These are phyloP conservation scores for Athetis lepigone DNA, from an alignment of 2,888 invertebrate genomes.

Conservation along the genomic window DNA sequence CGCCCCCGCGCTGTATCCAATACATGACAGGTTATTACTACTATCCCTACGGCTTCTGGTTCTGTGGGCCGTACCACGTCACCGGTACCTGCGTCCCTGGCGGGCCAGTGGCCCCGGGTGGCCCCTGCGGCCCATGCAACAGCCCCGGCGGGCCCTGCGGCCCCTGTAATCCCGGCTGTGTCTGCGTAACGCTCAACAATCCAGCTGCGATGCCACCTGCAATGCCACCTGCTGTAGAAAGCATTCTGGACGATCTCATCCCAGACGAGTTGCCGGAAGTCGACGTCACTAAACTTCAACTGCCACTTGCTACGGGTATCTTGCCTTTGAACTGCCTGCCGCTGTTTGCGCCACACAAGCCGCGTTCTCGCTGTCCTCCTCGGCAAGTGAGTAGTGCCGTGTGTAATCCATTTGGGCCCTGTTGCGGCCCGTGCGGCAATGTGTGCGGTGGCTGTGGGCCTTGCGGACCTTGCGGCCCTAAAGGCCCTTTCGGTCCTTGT, in stretches of 20 bases:
- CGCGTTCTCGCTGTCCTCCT: not conserved
- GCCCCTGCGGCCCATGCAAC: slow-evolving; percentile 47
- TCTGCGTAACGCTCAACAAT: slow-evolving; percentile 31
- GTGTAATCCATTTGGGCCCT: slow-evolving; percentile 42
- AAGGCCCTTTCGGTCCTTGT: slow-evolving; percentile 27
- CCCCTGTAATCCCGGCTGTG: slow-evolving; percentile 38
- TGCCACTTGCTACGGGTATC: slow-evolving; percentile 18
- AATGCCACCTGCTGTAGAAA: slow-evolving; percentile 4
- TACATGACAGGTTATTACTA: slow-evolving; percentile 69
- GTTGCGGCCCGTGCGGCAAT: slow-evolving; percentile 58
- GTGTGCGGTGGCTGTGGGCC: slow-evolving; percentile 25
- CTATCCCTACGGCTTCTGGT: slow-evolving; percentile 71
- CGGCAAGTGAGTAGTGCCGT: slow-evolving; percentile 47
- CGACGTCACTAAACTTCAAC: slow-evolving; percentile 19
- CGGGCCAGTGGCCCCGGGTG: slow-evolving; percentile 57
- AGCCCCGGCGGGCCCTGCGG: slow-evolving; percentile 38
- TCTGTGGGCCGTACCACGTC: slow-evolving; percentile 71
- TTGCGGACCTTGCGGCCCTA: slow-evolving; percentile 19
- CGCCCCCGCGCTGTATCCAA: slow-evolving; percentile 63
- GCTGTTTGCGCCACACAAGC: slow-evolving; percentile 4
- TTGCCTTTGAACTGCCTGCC: slow-evolving; percentile 26
- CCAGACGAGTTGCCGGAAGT: slow-evolving; percentile 12
- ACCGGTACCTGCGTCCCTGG: slow-evolving; percentile 55
- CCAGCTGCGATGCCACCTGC: slow-evolving; percentile 1
- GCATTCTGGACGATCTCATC: slow-evolving; percentile 1